Conservation (phyloP, 2,113 vertebrate species). For the Telmatochromis sp. region DNA sequence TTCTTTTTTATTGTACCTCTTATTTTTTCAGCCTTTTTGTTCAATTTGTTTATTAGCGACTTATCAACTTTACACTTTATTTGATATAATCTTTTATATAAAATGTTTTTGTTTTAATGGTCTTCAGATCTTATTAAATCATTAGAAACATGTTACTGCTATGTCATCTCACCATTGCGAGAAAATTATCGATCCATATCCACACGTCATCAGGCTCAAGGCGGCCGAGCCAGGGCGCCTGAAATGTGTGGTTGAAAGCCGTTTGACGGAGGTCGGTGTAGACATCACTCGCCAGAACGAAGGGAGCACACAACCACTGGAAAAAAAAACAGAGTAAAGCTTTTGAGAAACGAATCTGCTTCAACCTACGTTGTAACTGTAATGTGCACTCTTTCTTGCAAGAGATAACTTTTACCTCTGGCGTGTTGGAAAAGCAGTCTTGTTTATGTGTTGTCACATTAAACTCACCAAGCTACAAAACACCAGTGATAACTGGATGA, state of each 20-base stretch:
- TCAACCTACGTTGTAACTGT: neutral
- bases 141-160: neutral
- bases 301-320: constrained; percentile 35
- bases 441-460: neutral
- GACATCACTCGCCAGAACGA: neutral
- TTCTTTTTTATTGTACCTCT: neutral
- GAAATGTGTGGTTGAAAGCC: constrained; percentile 1
- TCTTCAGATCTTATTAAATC: neutral
- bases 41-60: neutral
- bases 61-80: neutral
- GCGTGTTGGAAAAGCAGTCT: neutral
- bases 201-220: neutral
- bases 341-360: neutral
- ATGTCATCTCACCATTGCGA: neutral
- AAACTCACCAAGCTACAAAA: neutral
- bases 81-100: neutral
- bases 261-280: constrained; percentile 1
- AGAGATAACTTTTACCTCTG: neutral
- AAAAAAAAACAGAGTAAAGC: fast-evolving
- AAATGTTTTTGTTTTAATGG: neutral
- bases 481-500: constrained; percentile 15
- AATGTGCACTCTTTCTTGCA: neutral
- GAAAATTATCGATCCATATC: constrained; percentile 27
- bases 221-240: constrained; percentile 25
- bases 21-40: neutral